Evolutionary conservation across 2,888 invertebrate species (phyloP), one percentile per base, ranked within the genome.

Genomic region (Quadroppia sp.): DNA sequence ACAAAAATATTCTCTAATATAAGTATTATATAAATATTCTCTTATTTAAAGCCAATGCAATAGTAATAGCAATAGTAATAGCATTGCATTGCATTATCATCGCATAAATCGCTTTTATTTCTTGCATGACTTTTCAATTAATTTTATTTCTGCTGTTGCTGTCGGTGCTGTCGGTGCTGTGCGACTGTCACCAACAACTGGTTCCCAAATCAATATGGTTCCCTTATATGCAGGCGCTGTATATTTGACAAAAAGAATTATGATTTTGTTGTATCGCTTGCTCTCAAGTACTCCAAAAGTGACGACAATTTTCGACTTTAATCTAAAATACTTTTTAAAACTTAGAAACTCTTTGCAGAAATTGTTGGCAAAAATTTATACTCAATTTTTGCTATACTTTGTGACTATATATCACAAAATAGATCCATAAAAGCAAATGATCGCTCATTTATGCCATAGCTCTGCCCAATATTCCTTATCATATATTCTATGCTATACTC

Each of bases 61-160:
- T 36, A 36, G 36, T 36, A 36, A 11, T 36, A 36, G 36, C 17
- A 45, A 17, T 11, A 15, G 11, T 45, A 50, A 15, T 50, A n/a
- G n/a, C 23, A 20, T 50, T n/a, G 20, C 7, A 50, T 50, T 4
- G 20, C 64, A 64, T 36, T 64, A 36, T 64, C 64, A 36, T 28
- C 28, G 32, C 32, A 59, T 59, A 59, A 17, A 59, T 30, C 32
- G 40, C 64, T 36, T 64, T 17, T n/a, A 64, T 36, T 36, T 64
- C n/a, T 64, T 36, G 64, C 64, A 64, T 64, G 36, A n/a, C 64
- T 64, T 64, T 64, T 64, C 64, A 64, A 64, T 64, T 64, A 64
- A 64, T 64, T 64, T 64, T 64, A 64, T 64, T 64, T 64, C 30
- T 32, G 64, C 11, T 59, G 28, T 17, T 59, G 28, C 15, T 15